A percentile compares a stretch with the other conserved stretches of the same genome.
These are phyloP conservation scores for Scylla paramamosain DNA, from an alignment of 1,140 invertebrate genomes.

Conservation along the genomic window DNA sequence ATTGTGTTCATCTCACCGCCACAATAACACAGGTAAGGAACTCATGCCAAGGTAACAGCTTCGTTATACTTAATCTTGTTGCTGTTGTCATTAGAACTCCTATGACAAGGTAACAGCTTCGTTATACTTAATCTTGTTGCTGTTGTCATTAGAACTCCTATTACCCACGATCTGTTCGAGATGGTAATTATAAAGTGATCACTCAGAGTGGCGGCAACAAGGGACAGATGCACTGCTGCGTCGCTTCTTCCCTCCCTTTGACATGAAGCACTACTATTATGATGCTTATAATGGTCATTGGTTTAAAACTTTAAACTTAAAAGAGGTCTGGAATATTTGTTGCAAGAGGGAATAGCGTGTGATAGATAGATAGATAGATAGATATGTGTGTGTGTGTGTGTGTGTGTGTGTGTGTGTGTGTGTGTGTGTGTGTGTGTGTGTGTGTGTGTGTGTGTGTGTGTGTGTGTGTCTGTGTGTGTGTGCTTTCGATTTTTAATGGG, in stretches of 20 bases:
- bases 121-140: not conserved
- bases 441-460: too few species aligned
- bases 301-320: not conserved
- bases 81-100: not conserved
- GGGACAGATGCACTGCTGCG: not conserved
- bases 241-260: not conserved
- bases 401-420: too few species aligned
- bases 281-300: not conserved
- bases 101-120: not conserved
- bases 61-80: not conserved
- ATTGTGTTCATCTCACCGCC: too few species aligned
- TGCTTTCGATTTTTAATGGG: not conserved
- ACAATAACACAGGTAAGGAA: too few species aligned
- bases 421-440: too few species aligned
- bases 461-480: not conserved
- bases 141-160: constrained; percentile 5
- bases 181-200: not conserved
- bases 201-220: not conserved
- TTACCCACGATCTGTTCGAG: not conserved
- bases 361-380: too few species aligned
- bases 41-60: too few species aligned
- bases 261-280: not conserved
- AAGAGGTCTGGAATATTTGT: not conserved
- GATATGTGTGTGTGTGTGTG: too few species aligned
- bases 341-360: not conserved